Base-by-base conservation (phyloP, 2,888 invertebrate species). In the Cheilosia soror region DNA sequence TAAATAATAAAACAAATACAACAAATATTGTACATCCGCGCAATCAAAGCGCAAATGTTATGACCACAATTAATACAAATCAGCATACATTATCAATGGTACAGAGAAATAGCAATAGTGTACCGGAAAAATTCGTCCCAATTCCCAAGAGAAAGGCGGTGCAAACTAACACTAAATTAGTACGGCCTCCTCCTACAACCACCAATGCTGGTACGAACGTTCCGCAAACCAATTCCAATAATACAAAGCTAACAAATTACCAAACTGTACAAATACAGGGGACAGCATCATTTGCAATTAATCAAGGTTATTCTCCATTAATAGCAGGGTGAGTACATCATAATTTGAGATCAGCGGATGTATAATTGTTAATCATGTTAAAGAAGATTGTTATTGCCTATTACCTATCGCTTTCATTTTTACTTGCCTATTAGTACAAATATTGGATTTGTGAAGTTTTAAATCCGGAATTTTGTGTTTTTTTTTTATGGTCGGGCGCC, bases 91-190 rank as follows among this genome's bases (percentile, higher is more conserved):
- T 76, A 62, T 62, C 33, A 47, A 83, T 87, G 79, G 44, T 83
- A 25, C 88, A 88, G 71, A 83, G 87, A 53, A 75, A 47, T 33
- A 73, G 37, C 3, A 81, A 44, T 51, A 11, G 51, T 40, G 44
- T 65, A 15, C 42, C 72, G 88, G 95, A 95, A 40, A 96, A 96
- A 92, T 96, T 96, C 92, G 94, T 96, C 86, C 96, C 96, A 83
- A 96, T 96, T 25, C 95, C 95, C 83, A 97, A 96, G 92, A 94
- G 97, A 91, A 96, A 96, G 79, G 94, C 94, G 87, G 91, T 90
- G 4, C 90, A 94, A 91, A 92, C 94, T 49, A 88, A 88, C 68
- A 95, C 95, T 58, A 96, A 96, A 90, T 89, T 96, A 75, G 94
- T 95, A 88, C 94, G 96, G 47, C 93, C 94, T 77, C 94, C 94